Conservation (phyloP, 2,797 vertebrate species). For the Clarias laeviceps region DNA sequence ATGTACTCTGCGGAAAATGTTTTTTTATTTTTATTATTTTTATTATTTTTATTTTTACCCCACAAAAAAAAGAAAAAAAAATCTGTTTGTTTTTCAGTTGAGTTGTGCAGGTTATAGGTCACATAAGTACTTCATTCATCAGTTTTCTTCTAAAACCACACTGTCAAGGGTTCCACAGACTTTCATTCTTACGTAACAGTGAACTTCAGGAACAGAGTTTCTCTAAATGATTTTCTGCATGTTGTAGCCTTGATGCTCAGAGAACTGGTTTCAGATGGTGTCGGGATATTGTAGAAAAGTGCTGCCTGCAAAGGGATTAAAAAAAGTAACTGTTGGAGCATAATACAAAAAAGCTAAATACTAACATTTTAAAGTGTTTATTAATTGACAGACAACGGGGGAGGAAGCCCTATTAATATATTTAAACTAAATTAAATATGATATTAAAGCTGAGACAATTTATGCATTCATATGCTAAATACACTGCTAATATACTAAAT, state of each 20-base stretch:
- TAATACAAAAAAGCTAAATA: background rate
- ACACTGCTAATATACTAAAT: background rate
- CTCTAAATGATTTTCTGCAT: constrained; percentile 26
- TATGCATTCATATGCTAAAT: background rate
- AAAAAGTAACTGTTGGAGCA: background rate
- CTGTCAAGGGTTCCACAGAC: background rate
- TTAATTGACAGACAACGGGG: background rate
- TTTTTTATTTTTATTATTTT: too few species aligned
- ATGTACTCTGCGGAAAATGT: too few species aligned
- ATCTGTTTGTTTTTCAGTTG: too few species aligned
- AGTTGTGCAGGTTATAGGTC: too few species aligned
- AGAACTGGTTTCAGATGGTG: constrained; percentile 14
- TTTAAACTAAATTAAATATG: too few species aligned
- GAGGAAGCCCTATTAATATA: background rate
- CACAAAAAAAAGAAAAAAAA: too few species aligned
- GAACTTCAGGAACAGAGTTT: constrained; percentile 10
- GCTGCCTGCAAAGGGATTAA: constrained; percentile 23
- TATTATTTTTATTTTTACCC: too few species aligned
- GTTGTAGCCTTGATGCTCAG: constrained; percentile 28
- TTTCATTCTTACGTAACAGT: constrained; percentile 35
- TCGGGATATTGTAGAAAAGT: constrained; percentile 54
- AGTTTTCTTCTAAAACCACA: too few species aligned
- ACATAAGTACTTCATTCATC: too few species aligned
- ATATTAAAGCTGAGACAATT: background rate
- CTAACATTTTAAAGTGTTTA: background rate